Evolutionary conservation across 2,113 vertebrate species (phyloP).

Genomic region (Trematomus loennbergii): DNA sequence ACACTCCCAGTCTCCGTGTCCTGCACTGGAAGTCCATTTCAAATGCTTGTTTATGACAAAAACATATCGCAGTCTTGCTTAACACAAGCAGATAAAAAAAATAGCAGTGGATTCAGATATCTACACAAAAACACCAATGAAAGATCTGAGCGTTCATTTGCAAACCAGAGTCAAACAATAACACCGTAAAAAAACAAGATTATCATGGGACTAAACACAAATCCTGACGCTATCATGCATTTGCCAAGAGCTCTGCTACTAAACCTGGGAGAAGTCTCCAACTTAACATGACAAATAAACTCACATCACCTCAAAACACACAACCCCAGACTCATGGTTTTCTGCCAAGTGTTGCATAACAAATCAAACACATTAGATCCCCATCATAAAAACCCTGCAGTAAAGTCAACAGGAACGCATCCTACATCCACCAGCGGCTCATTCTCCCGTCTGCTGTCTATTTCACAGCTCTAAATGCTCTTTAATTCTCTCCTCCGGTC

Average conservation of each 20-base stretch:
- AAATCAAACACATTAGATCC: slow-evolving; percentile 54
- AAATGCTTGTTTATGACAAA: neutral
- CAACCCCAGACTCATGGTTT: slow-evolving; percentile 15
- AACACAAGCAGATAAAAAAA: slow-evolving; percentile 2
- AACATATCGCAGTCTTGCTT: neutral
- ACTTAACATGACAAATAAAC: slow-evolving; percentile 32
- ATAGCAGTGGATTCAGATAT: neutral
- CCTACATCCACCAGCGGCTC: slow-evolving; percentile 45
- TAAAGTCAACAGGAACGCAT: slow-evolving; percentile 61
- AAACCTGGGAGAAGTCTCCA: slow-evolving; percentile 40
- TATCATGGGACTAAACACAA: slow-evolving; percentile 45
- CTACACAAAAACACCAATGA: slow-evolving; percentile 30
- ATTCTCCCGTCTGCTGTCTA: slow-evolving; percentile 36
- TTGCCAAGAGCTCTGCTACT: slow-evolving; percentile 27
- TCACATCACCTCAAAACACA: slow-evolving; percentile 26
- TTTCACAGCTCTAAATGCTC: slow-evolving; percentile 65
- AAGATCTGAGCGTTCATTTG: slow-evolving; percentile 29
- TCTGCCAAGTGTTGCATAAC: slow-evolving; percentile 51
- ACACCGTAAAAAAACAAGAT: slow-evolving; percentile 55
- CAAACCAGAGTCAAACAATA: slow-evolving; percentile 37
- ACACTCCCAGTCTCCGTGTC: slow-evolving; percentile 38
- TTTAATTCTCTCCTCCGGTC: slow-evolving; percentile 62
- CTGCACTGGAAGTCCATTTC: neutral
- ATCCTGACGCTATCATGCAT: slow-evolving; percentile 52
- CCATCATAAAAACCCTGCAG: slow-evolving; percentile 48